Conservation (phyloP, 2,888 invertebrate genomes). For the Crossocerus cetratus region DNA sequence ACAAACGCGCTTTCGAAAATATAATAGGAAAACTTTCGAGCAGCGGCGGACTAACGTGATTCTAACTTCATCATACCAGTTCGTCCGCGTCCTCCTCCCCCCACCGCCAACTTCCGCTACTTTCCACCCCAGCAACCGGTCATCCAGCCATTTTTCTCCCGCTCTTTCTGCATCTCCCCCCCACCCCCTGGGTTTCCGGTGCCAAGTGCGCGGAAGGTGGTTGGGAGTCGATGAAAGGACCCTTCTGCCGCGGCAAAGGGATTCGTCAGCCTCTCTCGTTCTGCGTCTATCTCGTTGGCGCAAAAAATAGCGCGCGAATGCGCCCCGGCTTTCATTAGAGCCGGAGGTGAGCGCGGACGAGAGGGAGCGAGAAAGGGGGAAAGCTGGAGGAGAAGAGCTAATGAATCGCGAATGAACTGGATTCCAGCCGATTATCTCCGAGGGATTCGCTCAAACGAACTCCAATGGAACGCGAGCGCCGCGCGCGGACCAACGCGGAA, state of each 20-base stretch:
- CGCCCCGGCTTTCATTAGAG: no score
- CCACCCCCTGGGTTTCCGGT: conserved; percentile 10
- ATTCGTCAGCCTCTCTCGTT: no score
- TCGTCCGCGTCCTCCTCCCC: not conserved
- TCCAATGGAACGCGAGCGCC: no score
- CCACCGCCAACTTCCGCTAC: no score
- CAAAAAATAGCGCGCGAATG: no score
- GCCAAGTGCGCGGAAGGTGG: conserved; percentile 33
- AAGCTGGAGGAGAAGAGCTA: not conserved
- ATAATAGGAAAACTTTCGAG: conserved; percentile 41
- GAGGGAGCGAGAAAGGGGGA: not conserved
- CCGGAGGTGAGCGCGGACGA: not conserved
- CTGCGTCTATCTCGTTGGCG: no score
- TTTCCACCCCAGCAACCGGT: not conserved
- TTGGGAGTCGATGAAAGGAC: not conserved
- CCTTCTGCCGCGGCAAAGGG: no score
- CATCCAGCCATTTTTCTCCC: conserved; percentile 22
- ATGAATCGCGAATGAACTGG: not conserved
- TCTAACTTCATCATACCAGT: conserved; percentile 22
- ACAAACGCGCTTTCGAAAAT: not conserved
- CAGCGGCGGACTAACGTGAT: conserved; percentile 4
- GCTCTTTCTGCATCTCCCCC: not conserved
- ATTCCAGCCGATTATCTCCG: not conserved
- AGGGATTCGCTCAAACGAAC: no score
- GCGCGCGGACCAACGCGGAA: no score